Evolutionary conservation across 2,113 vertebrate species (phyloP).

Genomic region (Symphodus melops): DNA sequence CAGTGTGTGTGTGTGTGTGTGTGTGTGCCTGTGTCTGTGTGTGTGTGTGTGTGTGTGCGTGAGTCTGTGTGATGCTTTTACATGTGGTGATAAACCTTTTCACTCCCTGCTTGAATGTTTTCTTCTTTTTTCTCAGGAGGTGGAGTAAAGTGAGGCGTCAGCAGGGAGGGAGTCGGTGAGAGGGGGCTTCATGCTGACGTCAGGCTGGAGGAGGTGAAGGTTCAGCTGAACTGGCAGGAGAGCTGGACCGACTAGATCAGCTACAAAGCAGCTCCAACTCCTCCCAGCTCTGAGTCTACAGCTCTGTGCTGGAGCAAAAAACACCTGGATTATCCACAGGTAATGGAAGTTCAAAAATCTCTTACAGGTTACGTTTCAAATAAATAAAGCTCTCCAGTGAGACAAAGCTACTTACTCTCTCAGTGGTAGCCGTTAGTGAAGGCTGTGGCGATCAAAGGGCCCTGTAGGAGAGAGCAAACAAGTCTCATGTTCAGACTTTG

Average conservation of each 20-base stretch:
- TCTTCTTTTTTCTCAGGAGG: conserved; percentile 58
- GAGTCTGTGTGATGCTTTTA: conserved; percentile 49
- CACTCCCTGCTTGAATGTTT: conserved; percentile 31
- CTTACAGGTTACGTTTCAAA: neutral
- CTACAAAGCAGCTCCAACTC: conserved; percentile 73
- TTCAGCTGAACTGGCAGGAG: conserved; percentile 74
- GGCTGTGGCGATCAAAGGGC: conserved; percentile 98
- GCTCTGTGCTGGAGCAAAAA: conserved; percentile 51
- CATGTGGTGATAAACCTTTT: conserved; percentile 45
- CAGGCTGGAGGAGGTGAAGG: conserved; percentile 65
- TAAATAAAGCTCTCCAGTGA: neutral
- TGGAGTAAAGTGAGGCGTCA: conserved; percentile 86
- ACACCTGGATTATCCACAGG: conserved; percentile 33
- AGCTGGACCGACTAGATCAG: conserved; percentile 76
- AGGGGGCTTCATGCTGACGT: conserved; percentile 75
- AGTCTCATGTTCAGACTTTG: neutral
- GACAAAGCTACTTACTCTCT: conserved; percentile 68
- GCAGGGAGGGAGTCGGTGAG: conserved; percentile 49
- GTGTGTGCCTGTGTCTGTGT: conserved; percentile 66
- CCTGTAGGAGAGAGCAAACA: conserved; percentile 81
- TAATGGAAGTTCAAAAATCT: neutral
- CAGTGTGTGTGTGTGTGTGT: conserved; percentile 62
- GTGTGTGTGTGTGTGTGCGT: conserved; percentile 51
- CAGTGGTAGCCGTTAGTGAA: conserved; percentile 99
- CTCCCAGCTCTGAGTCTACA: conserved; percentile 72